Evolutionary conservation across 2,888 invertebrate genomes (phyloP).

Genomic region (Malthinus flaveolus): DNA sequence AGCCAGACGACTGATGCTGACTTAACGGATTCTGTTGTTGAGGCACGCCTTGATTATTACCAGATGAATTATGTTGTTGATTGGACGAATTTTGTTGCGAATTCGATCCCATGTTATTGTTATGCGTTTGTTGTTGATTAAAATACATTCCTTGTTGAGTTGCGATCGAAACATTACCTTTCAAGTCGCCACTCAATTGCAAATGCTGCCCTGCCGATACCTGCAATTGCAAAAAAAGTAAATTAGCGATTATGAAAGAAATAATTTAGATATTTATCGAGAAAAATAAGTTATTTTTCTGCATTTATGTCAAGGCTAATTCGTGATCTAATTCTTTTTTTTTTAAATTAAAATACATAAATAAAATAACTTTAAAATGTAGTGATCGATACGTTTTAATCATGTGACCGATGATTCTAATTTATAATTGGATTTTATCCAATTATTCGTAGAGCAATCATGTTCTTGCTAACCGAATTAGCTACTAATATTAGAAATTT

Average conservation of each 20-base stretch:
- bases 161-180: slow-evolving; percentile 78
- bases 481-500: no score
- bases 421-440: no score
- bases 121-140: slow-evolving; percentile 52
- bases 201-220: slow-evolving; percentile 87
- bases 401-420: no score
- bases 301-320: no score
- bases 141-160: slow-evolving; percentile 85
- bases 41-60: slow-evolving; percentile 21
- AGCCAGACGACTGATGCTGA: slow-evolving; percentile 17
- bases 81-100: slow-evolving; percentile 28
- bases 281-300: not conserved
- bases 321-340: no score
- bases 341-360: no score
- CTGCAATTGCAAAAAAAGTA: slow-evolving; percentile 53
- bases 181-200: slow-evolving; percentile 73
- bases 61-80: slow-evolving; percentile 26
- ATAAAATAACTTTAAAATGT: no score
- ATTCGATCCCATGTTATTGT: slow-evolving; percentile 30
- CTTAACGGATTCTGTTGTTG: slow-evolving; percentile 19
- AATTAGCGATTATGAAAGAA: no score
- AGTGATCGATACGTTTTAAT: no score
- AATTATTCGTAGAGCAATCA: no score
- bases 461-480: no score
- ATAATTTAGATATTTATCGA: not conserved